Evolutionary conservation across 2,113 vertebrate species (phyloP), one percentile per base, ranked within the genome.

Genomic region (Oryzias curvinotus): DNA sequence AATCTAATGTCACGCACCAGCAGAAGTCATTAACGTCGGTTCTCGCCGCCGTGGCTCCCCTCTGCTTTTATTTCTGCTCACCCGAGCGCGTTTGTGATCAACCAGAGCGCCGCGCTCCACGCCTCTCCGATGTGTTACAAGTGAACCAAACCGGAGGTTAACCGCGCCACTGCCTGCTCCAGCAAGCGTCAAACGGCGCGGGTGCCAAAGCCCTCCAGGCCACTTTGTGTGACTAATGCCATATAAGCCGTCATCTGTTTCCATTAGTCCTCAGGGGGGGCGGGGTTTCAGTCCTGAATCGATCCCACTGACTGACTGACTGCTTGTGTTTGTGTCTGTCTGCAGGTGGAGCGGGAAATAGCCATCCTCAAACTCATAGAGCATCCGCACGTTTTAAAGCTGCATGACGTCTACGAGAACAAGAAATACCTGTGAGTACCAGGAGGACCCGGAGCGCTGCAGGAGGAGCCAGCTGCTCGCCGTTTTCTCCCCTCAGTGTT

Each of bases 381-480:
- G 83, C 97, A 99, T 80, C 97, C 97, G 4, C 96, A 99, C 1
- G 97, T 99, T 75, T 91, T 99, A 86, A 99, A 99, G 93, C 93
- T 99, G 87, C 96, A 99, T 8, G 97, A 99, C 42, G 97, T 99
- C 90, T 99, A 99, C 41, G 97, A 99, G 91, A 99, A 99, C 86
- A 98, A 99, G 94, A 99, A 99, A 93, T 98, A 98, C 93, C 94
- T 99, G 97, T 99, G 88, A 95, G 97, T 97, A 93, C 16, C 36
- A 36, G 8, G 36, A 36, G 10, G 10, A 36, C 36, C 36, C 3
- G 2, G 36, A 36, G 3, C 8, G 7, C 30, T 36, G 30, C 30
- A 36, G 30, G 30, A 36, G 30, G 30, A 36, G 30, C 30, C 7
- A 36, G 30, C 12, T 36, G 10, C 10, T 36, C 7, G 2, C 8